These are phyloP conservation scores for Drosophila borborema DNA, from an alignment of 2,888 invertebrate species.

Conservation along the genomic window DNA sequence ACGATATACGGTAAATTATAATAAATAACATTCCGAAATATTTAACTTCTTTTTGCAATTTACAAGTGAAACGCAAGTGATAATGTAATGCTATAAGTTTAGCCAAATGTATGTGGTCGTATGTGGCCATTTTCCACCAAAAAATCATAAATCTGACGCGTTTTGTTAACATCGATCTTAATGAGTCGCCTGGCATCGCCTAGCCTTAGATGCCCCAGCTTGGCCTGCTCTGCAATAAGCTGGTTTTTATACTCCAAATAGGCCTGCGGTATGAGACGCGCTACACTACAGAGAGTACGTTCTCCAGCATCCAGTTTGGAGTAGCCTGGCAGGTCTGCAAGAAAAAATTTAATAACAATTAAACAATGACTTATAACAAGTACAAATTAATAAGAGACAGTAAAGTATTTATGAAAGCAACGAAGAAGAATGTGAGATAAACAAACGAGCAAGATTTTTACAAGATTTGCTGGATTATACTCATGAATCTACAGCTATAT, in stretches of 20 bases:
- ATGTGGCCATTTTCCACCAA: conserved; percentile 90
- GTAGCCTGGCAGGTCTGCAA: conserved; percentile 91
- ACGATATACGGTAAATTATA: not conserved
- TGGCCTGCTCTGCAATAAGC: conserved; percentile 91
- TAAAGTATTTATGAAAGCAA: too few relatives aligned
- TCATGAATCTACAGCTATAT: not conserved
- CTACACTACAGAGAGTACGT: conserved; percentile 90
- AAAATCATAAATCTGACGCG: conserved; percentile 93
- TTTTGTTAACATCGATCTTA: conserved; percentile 97
- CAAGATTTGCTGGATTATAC: not conserved
- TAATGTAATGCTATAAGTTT: conserved; percentile 6
- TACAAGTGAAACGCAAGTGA: conserved; percentile 63
- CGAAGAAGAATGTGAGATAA: too few relatives aligned
- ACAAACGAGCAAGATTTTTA: too few relatives aligned
- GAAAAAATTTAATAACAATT: conserved; percentile 58
- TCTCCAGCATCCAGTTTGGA: conserved; percentile 90
- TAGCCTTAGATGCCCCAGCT: conserved; percentile 90
- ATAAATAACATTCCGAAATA: conserved; percentile 4
- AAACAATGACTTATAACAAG: too few relatives aligned
- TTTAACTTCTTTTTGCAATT: conserved; percentile 39
- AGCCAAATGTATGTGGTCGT: conserved; percentile 46
- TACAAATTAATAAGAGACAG: too few relatives aligned
- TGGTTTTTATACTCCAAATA: conserved; percentile 92
- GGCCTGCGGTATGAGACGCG: conserved; percentile 91
- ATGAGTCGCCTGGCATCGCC: conserved; percentile 93